Conservation (phyloP, 1,140 invertebrate genomes). For the Hesperophylax magnus region DNA sequence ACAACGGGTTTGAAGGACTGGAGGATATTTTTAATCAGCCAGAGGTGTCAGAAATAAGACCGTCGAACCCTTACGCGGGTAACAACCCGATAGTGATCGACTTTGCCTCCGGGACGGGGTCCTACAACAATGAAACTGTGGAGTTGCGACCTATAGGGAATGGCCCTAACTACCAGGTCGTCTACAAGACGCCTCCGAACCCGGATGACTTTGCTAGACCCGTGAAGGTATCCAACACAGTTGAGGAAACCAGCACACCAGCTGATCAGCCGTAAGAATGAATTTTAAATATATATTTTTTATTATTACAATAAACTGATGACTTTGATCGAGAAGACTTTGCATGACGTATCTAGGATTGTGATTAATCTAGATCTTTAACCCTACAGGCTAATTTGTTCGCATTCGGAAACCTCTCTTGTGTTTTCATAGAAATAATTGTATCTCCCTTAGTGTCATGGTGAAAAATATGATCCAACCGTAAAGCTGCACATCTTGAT, state of each 20-base stretch:
- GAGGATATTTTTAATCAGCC: neutral
- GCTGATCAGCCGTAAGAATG: neutral
- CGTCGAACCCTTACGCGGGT: slow-evolving; percentile 3
- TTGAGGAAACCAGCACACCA: too few species aligned
- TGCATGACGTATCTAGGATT: too few species aligned
- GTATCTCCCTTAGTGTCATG: too few species aligned
- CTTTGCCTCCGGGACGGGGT: neutral
- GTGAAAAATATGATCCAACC: too few species aligned
- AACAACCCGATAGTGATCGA: slow-evolving; percentile 4
- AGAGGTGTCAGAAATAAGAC: neutral
- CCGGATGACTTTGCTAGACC: slow-evolving; percentile 24
- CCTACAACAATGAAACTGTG: slow-evolving; percentile 12
- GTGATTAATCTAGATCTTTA: too few species aligned
- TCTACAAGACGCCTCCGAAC: slow-evolving; percentile 11
- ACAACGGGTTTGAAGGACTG: neutral
- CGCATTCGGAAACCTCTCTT: too few species aligned
- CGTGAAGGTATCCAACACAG: neutral
- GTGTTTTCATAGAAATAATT: too few species aligned
- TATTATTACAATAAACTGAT: too few species aligned
- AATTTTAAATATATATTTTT: too few species aligned
- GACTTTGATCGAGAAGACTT: too few species aligned
- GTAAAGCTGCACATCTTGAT: too few species aligned
- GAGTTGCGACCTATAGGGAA: neutral
- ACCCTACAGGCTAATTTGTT: too few species aligned
- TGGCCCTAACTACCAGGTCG: neutral